Base-by-base conservation (phyloP, 2,113 vertebrate genomes). In the Argyrosomus japonicus region DNA sequence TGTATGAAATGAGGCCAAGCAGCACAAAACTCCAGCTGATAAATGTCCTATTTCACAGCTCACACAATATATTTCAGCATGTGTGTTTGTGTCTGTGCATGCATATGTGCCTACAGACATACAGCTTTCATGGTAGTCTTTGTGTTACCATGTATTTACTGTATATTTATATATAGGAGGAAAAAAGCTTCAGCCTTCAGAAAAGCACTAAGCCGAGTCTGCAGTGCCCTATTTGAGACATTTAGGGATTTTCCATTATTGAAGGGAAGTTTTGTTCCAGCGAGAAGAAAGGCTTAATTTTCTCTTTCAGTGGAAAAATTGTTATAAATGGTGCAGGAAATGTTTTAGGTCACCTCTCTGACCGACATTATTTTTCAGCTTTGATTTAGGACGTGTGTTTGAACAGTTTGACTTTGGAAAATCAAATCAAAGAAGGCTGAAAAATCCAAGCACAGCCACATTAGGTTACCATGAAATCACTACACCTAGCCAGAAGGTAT, bases 1-100 rank as follows among this genome's bases (percentile, higher is more conserved):
- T 68, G 23, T 78, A 65, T 60, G 73, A 89, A 93, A 87, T 65
- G 72, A 82, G 86, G 85, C 70, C 86, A 89, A 40, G 65, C 60
- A 40, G 71, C 18, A 65, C 57, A 67, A 76, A 84, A 57, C 68
- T 86, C 75, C 73, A 79, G 85, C 72, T 84, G 87, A 92, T 79
- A 82, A 76, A 82, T 84, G 84, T 90, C 77, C 86, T 21, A 88
- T 85, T 90, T 92, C 56, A 77, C 51, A 67, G 57, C 54, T 54
- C 54, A 54, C 27, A 74, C 65, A 50, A 60, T 57, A 15, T 45
- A 51, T 70, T 83, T 75, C 27, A 40, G 61, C 62, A 45, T 72
- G 27, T n/a, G 6, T 56, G 50, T 58, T 27, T 6, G 25, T 60
- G 23, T 78, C 29, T 61, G 47, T 57, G 51, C 32, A 68, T 58